Percentiles rank a stretch among this genome's conserved stretches.
phyloP scores from a whole-genome alignment of 2,888 invertebrate genomes.

The Mesorhabditis spiculigera region DNA sequence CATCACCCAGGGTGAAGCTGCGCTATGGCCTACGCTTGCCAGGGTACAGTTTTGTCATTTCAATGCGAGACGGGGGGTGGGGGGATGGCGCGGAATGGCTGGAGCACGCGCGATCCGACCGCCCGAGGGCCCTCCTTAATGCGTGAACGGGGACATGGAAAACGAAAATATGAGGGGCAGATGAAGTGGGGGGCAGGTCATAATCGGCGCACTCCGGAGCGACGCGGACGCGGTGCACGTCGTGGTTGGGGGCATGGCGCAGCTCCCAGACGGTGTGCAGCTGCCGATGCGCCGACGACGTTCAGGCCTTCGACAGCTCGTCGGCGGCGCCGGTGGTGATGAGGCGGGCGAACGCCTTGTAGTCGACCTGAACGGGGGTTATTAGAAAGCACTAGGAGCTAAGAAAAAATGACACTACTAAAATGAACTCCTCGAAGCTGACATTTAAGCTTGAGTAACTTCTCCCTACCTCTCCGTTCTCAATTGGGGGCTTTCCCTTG shows the following conservation, averaged over 20 bases:
- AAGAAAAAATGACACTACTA: too few relatives aligned
- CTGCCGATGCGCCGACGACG: conserved; percentile 11
- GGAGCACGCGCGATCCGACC: conserved; percentile 38
- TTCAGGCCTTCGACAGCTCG: conserved; percentile 47
- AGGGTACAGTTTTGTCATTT: neutral
- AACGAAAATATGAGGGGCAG: too few relatives aligned
- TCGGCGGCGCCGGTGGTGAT: conserved; percentile 64
- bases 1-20: neutral
- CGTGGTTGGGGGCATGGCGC: neutral
- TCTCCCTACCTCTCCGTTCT: conserved; percentile 59
- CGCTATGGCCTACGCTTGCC: neutral
- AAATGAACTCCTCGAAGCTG: neutral
- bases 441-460: neutral
- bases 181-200: neutral
- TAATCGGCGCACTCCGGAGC: neutral
- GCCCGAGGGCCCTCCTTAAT: conserved; percentile 15
- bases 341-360: conserved; percentile 62
- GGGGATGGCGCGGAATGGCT: conserved; percentile 39
- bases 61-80: neutral
- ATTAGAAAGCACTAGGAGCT: neutral
- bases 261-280: conserved; percentile 9
- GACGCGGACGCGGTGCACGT: neutral
- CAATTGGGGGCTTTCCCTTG: conserved; percentile 61
- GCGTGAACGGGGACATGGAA: neutral
- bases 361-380: conserved; percentile 59